Evolutionary conservation across 2,797 vertebrate species (phyloP).

Genomic region (Poliocrania exsul): DNA sequence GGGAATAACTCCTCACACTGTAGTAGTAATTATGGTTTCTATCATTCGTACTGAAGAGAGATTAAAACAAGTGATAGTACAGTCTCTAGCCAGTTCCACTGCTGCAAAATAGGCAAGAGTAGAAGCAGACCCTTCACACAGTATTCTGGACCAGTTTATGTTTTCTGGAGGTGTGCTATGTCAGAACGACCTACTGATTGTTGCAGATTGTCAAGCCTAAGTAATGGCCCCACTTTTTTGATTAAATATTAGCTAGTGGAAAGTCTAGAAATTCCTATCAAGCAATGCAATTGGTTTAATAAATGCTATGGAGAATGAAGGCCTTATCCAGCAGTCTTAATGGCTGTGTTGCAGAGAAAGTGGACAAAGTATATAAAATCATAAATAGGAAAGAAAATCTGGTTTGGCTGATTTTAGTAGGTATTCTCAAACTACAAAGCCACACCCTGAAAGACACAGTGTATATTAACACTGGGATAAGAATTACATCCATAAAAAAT

Average conservation of each 20-base stretch:
- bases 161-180: not conserved
- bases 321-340: not conserved
- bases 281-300: not conserved
- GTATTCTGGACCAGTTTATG: not conserved
- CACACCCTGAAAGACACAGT: not conserved
- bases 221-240: not conserved
- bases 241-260: conserved; percentile 30
- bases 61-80: not conserved
- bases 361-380: not conserved
- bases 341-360: not conserved
- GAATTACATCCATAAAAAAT: not conserved
- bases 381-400: not conserved
- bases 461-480: not conserved
- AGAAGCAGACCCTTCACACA: not conserved
- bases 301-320: not conserved
- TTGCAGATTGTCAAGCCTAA: not conserved
- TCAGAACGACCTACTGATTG: not conserved
- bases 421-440: not conserved
- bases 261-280: not conserved
- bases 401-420: not conserved
- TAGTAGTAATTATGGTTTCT: not conserved
- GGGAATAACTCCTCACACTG: not conserved
- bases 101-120: not conserved
- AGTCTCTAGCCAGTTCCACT: not conserved
- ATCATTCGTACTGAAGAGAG: not conserved